These are phyloP conservation scores for Parapsyche elsis DNA, from an alignment of 1,140 invertebrate species.

Conservation along the genomic window DNA sequence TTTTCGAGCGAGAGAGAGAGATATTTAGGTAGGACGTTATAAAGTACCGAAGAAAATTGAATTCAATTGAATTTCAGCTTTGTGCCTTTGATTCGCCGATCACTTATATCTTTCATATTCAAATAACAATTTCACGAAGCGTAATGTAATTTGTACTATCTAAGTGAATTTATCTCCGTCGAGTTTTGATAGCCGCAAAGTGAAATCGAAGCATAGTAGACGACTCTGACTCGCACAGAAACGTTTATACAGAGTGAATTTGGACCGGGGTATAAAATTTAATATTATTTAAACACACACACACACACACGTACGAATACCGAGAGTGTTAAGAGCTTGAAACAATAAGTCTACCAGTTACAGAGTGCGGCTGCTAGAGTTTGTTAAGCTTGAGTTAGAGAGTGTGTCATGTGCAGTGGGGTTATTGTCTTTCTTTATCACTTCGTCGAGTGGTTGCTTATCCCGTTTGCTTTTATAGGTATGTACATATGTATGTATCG, in stretches of 20 bases:
- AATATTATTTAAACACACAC: too few relatives aligned
- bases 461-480: background rate
- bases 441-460: background rate
- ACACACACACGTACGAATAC: too few relatives aligned
- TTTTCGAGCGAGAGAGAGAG: too few relatives aligned
- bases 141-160: constrained; percentile 30
- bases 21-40: too few relatives aligned
- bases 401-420: constrained; percentile 19
- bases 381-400: background rate
- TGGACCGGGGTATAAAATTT: too few relatives aligned
- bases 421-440: constrained; percentile 21
- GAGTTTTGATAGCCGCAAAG: constrained; percentile 18
- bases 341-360: too few relatives aligned
- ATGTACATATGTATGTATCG: background rate
- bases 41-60: constrained; percentile 12
- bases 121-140: constrained; percentile 26
- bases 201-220: constrained; percentile 7
- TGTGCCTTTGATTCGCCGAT: background rate
- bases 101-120: constrained; percentile 30
- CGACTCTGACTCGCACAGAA: too few relatives aligned
- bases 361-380: background rate
- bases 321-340: too few relatives aligned
- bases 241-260: too few relatives aligned
- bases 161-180: constrained; percentile 6
- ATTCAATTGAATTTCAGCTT: constrained; percentile 22